A percentile compares a stretch with the other conserved stretches of the same genome.
Conservation (phyloP, 1,140 invertebrate species). For the Antheraea pernyi region DNA sequence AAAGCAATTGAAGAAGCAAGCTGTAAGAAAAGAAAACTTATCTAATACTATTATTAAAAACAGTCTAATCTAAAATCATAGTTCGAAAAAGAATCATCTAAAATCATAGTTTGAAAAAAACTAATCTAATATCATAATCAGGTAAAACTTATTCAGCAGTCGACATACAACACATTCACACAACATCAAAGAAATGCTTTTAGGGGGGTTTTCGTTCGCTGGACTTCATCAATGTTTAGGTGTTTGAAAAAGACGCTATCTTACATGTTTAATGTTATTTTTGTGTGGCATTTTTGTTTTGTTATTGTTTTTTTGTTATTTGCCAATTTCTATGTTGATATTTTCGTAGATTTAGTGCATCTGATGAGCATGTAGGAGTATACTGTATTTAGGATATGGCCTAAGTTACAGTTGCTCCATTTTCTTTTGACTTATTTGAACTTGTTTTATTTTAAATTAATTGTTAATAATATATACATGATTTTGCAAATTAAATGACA, state of each 20-base stretch:
- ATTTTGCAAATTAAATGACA: too few species aligned
- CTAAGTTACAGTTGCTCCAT: not conserved
- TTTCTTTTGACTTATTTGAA: not conserved
- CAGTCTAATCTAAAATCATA: not conserved
- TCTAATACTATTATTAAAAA: too few species aligned
- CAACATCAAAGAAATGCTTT: not conserved
- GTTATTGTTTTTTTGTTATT: not conserved
- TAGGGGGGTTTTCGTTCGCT: not conserved
- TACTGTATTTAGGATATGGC: not conserved
- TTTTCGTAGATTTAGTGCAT: not conserved
- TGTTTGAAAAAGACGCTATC: not conserved
- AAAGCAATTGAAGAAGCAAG: too few species aligned
- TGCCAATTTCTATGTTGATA: not conserved
- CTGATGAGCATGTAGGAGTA: not conserved
- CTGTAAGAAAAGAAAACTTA: too few species aligned
- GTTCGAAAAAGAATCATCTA: not conserved
- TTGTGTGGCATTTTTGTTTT: constrained; percentile 1
- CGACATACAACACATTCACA: not conserved
- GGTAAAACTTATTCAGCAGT: not conserved
- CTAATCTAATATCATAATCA: not conserved
- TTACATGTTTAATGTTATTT: not conserved
- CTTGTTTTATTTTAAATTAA: too few species aligned
- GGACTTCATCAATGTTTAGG: not conserved
- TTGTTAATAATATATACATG: too few species aligned
- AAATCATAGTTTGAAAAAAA: not conserved